phyloP scores from a whole-genome alignment of 2,113 vertebrate species.

The Triplophysa siluroides region DNA sequence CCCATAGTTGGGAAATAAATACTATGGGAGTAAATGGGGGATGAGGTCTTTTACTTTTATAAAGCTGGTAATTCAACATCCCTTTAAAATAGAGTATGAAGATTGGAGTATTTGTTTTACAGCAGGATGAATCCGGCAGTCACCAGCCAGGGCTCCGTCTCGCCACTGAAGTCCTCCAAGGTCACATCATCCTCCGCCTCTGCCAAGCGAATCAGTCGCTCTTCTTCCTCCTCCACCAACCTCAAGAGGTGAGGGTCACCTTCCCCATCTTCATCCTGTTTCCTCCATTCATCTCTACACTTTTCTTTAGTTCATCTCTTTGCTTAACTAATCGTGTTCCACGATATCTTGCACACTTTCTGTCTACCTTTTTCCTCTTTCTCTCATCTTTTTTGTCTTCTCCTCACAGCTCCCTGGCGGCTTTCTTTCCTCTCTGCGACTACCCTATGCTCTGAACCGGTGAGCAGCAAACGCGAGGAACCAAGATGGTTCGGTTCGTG shows the following conservation, averaged over 20 bases:
- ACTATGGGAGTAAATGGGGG: no score
- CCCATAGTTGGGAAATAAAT: no score
- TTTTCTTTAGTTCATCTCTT: not conserved
- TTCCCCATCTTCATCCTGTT: not conserved
- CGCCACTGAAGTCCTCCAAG: conserved; percentile 82
- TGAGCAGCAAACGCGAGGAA: not conserved
- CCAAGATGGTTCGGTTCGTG: not conserved
- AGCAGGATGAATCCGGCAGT: conserved; percentile 74
- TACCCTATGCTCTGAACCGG: conserved; percentile 46
- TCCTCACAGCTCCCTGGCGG: conserved; percentile 44
- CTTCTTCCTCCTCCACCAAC: conserved; percentile 69
- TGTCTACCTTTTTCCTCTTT: not conserved
- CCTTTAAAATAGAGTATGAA: no score
- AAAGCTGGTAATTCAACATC: no score
- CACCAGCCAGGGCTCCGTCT: conserved; percentile 69
- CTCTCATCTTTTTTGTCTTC: not conserved
- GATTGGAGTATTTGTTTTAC: not conserved
- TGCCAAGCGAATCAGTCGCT: conserved; percentile 81
- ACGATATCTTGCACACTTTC: not conserved
- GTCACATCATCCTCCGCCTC: conserved; percentile 73
- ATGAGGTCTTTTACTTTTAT: no score
- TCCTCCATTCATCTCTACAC: not conserved
- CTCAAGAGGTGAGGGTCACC: conserved; percentile 78
- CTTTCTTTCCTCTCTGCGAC: conserved; percentile 55
- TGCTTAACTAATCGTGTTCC: not conserved